A percentile compares a stretch with the other conserved stretches of the same genome.
These are phyloP conservation scores for Eristalinus sepulchralis DNA, from an alignment of 2,888 invertebrate genomes.

Conservation along the genomic window DNA sequence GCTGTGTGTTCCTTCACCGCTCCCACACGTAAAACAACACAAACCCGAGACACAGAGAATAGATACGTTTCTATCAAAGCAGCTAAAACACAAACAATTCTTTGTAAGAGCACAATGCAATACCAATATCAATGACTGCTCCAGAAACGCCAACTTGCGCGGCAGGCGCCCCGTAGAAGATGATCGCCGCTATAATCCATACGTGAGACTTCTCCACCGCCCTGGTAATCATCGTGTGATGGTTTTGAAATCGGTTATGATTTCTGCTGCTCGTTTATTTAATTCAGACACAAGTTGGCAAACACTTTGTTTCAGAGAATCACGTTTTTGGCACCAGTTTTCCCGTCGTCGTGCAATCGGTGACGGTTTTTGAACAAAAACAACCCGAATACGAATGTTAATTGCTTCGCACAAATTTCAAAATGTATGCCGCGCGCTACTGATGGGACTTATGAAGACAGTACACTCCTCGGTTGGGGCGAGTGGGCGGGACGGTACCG, in stretches of 20 bases:
- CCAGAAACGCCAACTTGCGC: slow-evolving; percentile 32
- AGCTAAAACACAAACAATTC: not conserved
- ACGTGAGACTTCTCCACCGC: slow-evolving; percentile 18
- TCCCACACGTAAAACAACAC: not conserved
- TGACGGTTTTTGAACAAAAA: not conserved
- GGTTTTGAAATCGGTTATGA: not conserved
- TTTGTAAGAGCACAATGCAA: not conserved
- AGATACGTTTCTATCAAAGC: not conserved
- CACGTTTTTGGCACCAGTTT: slow-evolving; percentile 21
- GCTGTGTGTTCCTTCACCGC: not conserved
- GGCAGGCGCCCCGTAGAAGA: slow-evolving; percentile 22
- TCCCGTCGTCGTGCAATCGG: slow-evolving; percentile 11
- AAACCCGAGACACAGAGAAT: not conserved
- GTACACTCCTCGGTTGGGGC: slow-evolving; percentile 14
- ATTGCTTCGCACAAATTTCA: slow-evolving; percentile 15
- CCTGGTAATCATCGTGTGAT: slow-evolving; percentile 26
- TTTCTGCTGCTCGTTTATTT: not conserved
- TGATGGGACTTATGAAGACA: not conserved
- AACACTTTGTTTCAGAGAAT: slow-evolving; percentile 14
- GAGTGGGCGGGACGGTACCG: slow-evolving; percentile 21
- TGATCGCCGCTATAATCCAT: slow-evolving; percentile 49
- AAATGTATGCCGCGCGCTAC: slow-evolving; percentile 24
- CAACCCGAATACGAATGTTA: slow-evolving; percentile 7
- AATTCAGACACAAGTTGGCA: not conserved
- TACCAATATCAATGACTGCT: slow-evolving; percentile 55